phyloP scores from a whole-genome alignment of 2,888 invertebrate genomes.

The Acrocyrtus sp. region DNA sequence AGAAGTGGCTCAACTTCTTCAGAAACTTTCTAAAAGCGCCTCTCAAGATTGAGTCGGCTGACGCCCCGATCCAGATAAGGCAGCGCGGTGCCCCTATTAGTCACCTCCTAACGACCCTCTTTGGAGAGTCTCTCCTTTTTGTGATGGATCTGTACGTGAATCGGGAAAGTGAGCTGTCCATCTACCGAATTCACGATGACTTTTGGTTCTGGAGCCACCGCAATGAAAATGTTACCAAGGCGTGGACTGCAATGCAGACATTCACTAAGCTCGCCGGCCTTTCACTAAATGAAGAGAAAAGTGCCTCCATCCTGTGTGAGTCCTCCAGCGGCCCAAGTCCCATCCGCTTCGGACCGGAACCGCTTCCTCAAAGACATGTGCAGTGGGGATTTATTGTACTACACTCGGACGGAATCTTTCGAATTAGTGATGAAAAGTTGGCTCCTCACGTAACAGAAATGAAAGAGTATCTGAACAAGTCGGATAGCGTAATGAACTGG shows the following conservation, averaged over 20 bases:
- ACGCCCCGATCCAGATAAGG: constrained; percentile 12
- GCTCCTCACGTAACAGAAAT: constrained; percentile 44
- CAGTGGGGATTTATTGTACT: constrained; percentile 54
- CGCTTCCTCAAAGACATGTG: constrained; percentile 47
- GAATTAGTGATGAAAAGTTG: constrained; percentile 37
- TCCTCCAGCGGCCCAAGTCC: not conserved
- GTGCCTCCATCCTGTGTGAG: constrained; percentile 47
- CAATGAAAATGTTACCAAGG: constrained; percentile 21
- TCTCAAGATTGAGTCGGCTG: constrained; percentile 8
- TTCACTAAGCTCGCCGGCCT: constrained; percentile 42
- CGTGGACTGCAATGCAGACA: constrained; percentile 45
- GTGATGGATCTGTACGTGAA: constrained; percentile 46
- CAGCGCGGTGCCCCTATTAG: constrained; percentile 48
- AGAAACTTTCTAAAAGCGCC: constrained; percentile 39
- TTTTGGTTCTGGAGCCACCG: constrained; percentile 54
- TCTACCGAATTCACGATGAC: constrained; percentile 53
- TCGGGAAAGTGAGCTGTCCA: constrained; percentile 2
- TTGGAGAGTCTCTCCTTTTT: constrained; percentile 55
- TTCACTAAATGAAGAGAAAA: constrained; percentile 44
- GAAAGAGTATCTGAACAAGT: constrained; percentile 30
- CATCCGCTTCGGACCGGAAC: constrained; percentile 18
- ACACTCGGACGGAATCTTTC: constrained; percentile 50
- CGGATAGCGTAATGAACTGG: constrained; percentile 47
- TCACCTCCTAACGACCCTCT: constrained; percentile 39
- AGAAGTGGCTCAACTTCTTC: constrained; percentile 49